Evolutionary conservation across 2,888 invertebrate genomes (phyloP).

Genomic region (Protonemura montana): DNA sequence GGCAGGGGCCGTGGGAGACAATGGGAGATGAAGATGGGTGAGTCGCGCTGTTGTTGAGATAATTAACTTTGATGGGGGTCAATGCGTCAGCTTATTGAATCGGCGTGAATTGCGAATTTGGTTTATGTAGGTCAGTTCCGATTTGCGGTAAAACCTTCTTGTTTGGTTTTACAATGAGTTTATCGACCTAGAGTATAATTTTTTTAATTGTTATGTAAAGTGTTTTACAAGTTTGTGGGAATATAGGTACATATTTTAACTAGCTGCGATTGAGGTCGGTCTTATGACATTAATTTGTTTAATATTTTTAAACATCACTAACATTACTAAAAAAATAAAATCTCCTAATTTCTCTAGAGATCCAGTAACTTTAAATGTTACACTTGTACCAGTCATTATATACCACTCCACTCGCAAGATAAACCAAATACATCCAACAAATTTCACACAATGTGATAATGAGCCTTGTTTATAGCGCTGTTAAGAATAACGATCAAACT

Average conservation of each 20-base stretch:
- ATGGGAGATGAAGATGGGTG: slow-evolving; percentile 2
- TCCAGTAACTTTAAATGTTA: not conserved
- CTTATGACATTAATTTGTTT: too few species aligned
- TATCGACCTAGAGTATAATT: too few species aligned
- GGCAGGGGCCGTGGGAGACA: not conserved
- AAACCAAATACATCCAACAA: not conserved
- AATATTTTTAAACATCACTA: too few species aligned
- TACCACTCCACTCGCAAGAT: not conserved
- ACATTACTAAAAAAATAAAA: too few species aligned
- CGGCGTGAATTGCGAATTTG: too few species aligned
- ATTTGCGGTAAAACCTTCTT: not conserved
- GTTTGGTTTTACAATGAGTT: not conserved
- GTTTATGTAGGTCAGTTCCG: not conserved
- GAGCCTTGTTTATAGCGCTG: not conserved
- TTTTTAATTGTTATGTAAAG: too few species aligned
- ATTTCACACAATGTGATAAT: not conserved
- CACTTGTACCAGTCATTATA: not conserved
- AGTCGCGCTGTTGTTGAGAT: not conserved
- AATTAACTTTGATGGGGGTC: not conserved
- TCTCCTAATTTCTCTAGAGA: too few species aligned
- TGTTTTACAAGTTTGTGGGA: too few species aligned
- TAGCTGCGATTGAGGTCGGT: too few species aligned
- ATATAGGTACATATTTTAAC: too few species aligned
- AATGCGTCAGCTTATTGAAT: not conserved
- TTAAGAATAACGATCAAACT: not conserved